These are phyloP conservation scores for Callipepla squamata DNA, from an alignment of 2,113 vertebrate genomes.

Conservation along the genomic window DNA sequence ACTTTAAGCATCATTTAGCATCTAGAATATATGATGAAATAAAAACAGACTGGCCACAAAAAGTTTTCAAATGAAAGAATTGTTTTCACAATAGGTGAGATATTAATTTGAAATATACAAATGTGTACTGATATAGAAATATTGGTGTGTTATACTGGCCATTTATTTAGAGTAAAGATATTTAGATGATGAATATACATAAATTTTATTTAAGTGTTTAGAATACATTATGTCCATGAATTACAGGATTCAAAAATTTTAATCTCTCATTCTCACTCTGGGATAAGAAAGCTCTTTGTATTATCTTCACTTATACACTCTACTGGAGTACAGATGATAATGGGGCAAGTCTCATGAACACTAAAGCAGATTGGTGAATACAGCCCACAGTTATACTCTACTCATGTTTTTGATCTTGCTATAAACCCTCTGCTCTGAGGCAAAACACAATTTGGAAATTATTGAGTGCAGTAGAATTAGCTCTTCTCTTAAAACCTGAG, in stretches of 20 bases:
- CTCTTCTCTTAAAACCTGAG: background rate
- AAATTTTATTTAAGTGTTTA: too few relatives aligned
- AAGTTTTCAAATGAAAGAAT: background rate
- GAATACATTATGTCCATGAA: too few relatives aligned
- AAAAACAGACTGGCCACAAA: background rate
- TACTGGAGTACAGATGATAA: background rate
- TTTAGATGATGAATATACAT: background rate
- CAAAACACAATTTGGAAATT: background rate
- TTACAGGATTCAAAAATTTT: background rate
- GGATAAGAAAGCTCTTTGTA: background rate
- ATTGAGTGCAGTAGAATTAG: background rate
- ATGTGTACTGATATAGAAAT: background rate
- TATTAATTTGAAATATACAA: background rate
- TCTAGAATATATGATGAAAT: background rate
- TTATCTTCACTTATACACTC: accelerated
- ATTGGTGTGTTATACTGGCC: background rate
- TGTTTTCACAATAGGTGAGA: background rate
- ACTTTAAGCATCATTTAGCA: background rate
- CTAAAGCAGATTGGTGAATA: background rate
- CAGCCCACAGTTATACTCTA: background rate
- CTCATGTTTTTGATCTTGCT: background rate
- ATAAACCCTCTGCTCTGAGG: background rate
- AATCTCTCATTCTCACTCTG: background rate
- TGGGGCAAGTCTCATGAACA: accelerated
- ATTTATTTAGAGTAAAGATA: background rate